These are phyloP conservation scores for Cryptomyrus ogoouensis DNA, from an alignment of 2,113 vertebrate genomes.

Conservation along the genomic window DNA sequence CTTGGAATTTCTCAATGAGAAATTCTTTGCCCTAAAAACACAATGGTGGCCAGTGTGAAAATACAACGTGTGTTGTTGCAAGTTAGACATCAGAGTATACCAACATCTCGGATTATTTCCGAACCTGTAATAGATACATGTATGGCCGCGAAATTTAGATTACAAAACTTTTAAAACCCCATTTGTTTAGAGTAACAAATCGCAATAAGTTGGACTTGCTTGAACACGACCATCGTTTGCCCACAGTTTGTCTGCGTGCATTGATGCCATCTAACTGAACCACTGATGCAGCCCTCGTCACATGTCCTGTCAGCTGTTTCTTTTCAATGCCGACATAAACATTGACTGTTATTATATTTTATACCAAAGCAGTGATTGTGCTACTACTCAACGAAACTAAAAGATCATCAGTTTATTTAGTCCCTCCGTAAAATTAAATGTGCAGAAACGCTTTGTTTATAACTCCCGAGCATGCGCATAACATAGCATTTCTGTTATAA, in stretches of 20 bases:
- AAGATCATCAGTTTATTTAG: background rate
- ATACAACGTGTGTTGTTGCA: background rate
- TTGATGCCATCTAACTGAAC: slow-evolving; percentile 4
- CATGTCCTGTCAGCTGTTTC: background rate
- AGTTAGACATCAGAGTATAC: background rate
- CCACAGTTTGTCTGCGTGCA: background rate
- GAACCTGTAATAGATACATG: background rate
- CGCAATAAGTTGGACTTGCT: background rate
- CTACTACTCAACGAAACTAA: background rate
- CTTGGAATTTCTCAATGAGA: background rate
- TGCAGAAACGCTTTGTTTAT: background rate
- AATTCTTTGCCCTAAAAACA: background rate
- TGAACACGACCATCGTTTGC: slow-evolving; percentile 1
- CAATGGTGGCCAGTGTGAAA: background rate
- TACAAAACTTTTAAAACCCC: background rate
- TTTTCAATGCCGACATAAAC: background rate
- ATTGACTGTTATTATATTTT: background rate
- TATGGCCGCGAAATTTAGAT: background rate
- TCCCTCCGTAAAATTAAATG: background rate
- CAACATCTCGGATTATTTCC: background rate
- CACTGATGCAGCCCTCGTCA: background rate
- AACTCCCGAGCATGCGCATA: background rate
- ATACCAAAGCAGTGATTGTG: background rate
- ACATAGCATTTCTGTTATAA: background rate
- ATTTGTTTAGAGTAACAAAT: background rate